Evolutionary conservation across 2,888 invertebrate species (phyloP).

Genomic region (Tromatobia lineatoria): DNA sequence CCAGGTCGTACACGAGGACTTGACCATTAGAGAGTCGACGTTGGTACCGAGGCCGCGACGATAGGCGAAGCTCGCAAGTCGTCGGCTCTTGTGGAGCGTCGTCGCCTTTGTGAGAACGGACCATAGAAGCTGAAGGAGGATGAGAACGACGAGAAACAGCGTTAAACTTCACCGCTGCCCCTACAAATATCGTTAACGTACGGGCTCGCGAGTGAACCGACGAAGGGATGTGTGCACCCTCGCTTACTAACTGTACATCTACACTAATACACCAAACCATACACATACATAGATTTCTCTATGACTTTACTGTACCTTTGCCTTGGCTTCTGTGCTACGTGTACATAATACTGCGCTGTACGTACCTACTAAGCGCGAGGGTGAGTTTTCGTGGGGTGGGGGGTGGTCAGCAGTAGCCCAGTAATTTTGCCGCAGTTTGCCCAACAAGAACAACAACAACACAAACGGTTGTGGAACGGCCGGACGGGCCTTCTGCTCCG

Average conservation of each 20-base stretch:
- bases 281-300: slow-evolving; percentile 23
- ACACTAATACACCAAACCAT: slow-evolving; percentile 23
- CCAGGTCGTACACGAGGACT: slow-evolving; percentile 78
- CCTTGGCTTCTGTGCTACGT: slow-evolving; percentile 25
- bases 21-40: slow-evolving; percentile 81
- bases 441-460: slow-evolving; percentile 80
- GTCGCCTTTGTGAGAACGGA: slow-evolving; percentile 72
- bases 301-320: slow-evolving; percentile 53
- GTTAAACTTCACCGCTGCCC: slow-evolving; percentile 77
- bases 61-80: slow-evolving; percentile 25
- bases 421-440: slow-evolving; percentile 83
- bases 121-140: slow-evolving; percentile 15
- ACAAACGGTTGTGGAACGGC: slow-evolving; percentile 72
- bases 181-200: slow-evolving; percentile 84
- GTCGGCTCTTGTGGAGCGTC: slow-evolving; percentile 26
- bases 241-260: slow-evolving; percentile 39
- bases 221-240: slow-evolving; percentile 44
- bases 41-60: slow-evolving; percentile 56
- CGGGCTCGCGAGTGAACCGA: slow-evolving; percentile 49
- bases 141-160: slow-evolving; percentile 66
- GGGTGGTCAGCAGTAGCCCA: slow-evolving; percentile 69
- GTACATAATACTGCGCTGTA: slow-evolving; percentile 37
- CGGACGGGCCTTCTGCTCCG: slow-evolving; percentile 54
- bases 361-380: slow-evolving; percentile 43
- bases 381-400: slow-evolving; percentile 51